Conservation (phyloP, 2,888 invertebrate species). For the Eurois occulta region DNA sequence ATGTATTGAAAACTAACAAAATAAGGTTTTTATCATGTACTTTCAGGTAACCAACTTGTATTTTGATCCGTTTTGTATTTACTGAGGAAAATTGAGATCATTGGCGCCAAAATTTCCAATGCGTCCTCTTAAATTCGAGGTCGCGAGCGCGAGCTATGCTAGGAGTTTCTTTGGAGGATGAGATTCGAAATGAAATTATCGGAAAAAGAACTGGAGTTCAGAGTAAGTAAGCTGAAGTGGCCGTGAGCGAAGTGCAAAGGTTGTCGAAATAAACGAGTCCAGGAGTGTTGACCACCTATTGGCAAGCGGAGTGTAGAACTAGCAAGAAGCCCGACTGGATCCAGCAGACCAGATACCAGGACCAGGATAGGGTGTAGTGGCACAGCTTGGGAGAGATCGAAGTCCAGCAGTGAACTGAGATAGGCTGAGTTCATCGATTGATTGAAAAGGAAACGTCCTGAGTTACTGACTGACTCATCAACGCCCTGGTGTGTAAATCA, state of each 20-base stretch:
- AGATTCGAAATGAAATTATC: no score
- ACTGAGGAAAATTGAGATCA: no score
- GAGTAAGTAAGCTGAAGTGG: no score
- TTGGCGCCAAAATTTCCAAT: no score
- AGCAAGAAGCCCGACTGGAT: no score
- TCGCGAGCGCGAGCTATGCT: not conserved
- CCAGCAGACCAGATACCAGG: no score
- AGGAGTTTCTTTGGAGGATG: not conserved
- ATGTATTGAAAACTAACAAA: no score
- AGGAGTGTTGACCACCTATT: not conserved
- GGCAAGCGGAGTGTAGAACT: not conserved
- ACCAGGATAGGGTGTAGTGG: not conserved
- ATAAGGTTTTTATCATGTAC: no score
- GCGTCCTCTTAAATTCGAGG: no score
- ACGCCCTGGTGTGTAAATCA: not conserved
- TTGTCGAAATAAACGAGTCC: not conserved
- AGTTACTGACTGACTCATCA: not conserved
- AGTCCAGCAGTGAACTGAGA: not conserved
- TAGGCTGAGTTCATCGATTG: not conserved
- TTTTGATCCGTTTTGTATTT: no score
- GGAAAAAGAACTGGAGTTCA: not conserved
- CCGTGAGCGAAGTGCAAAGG: no score
- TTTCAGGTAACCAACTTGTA: no score
- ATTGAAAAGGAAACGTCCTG: not conserved
- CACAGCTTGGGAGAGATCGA: not conserved